Evolutionary conservation across 2,888 invertebrate species (phyloP).

Genomic region (Chironomus riparius): DNA sequence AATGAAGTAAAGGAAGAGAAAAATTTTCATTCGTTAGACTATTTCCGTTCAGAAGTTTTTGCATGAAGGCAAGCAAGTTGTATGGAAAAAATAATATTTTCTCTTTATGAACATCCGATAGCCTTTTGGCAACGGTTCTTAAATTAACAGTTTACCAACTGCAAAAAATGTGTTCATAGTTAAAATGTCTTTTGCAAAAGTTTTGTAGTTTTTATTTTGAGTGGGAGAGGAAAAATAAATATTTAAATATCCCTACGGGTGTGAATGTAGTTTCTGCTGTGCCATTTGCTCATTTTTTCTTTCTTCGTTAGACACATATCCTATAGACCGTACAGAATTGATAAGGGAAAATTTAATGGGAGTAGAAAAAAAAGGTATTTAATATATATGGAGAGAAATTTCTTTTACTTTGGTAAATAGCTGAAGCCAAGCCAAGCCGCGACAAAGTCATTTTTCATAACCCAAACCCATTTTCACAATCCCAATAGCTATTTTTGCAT

Average conservation of each 20-base stretch:
- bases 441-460: conserved; percentile 5
- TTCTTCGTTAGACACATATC: too few relatives aligned
- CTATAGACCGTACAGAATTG: not conserved
- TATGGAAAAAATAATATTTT: not conserved
- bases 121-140: not conserved
- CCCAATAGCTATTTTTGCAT: not conserved
- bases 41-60: not conserved
- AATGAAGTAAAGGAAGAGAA: not conserved
- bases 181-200: not conserved
- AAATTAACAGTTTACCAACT: not conserved
- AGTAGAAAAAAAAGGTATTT: not conserved
- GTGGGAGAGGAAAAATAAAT: not conserved
- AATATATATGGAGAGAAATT: not conserved
- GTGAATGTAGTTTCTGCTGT: not conserved
- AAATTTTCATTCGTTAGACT: not conserved
- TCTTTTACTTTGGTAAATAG: not conserved
- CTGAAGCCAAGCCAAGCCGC: not conserved
- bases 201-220: not conserved
- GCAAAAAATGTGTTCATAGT: not conserved
- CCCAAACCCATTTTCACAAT: not conserved
- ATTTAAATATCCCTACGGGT: not conserved
- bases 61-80: too few relatives aligned
- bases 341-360: not conserved
- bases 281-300: too few relatives aligned
- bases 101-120: conserved; percentile 2